Percentiles rank a stretch among this genome's conserved stretches.
phyloP scores from a whole-genome alignment of 1,140 invertebrate species.

The Cherax destructor region DNA sequence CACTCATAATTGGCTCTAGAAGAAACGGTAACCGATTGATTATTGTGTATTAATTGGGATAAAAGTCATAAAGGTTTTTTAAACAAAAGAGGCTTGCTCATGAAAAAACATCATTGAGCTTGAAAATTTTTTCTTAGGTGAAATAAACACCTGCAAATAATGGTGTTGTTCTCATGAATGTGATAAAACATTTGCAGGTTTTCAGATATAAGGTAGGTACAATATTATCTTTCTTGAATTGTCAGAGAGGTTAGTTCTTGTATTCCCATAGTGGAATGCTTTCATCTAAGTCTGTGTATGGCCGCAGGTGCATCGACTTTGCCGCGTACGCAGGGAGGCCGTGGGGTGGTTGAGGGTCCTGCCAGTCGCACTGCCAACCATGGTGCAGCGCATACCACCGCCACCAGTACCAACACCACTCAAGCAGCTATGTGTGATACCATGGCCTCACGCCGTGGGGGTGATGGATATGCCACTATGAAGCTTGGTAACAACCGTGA shows the following conservation, averaged over 20 bases:
- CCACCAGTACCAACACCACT: constrained; percentile 77
- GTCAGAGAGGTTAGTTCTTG: constrained; percentile 1
- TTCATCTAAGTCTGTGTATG: constrained; percentile 66
- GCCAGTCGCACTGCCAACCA: constrained; percentile 68
- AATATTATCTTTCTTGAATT: constrained; percentile 7
- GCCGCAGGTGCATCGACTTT: constrained; percentile 86
- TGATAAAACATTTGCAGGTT: constrained; percentile 2
- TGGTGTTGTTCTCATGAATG: not conserved
- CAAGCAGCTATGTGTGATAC: constrained; percentile 66
- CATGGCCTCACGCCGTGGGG: constrained; percentile 49
- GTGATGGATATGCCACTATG: constrained; percentile 44
- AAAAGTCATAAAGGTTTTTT: not conserved
- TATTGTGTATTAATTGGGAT: no score
- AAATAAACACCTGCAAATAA: not conserved
- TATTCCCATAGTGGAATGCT: not conserved
- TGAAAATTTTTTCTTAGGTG: not conserved
- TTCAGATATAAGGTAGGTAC: constrained; percentile 13
- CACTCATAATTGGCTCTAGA: no score
- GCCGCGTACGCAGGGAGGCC: constrained; percentile 80
- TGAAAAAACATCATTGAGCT: not conserved
- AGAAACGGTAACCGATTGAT: no score
- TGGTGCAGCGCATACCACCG: constrained; percentile 80
- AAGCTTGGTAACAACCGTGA: constrained; percentile 46
- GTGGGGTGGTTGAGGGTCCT: constrained; percentile 69
- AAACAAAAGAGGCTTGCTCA: not conserved